These are phyloP conservation scores for Craterocephalus amniculus DNA, from an alignment of 2,797 vertebrate species.

Conservation along the genomic window DNA sequence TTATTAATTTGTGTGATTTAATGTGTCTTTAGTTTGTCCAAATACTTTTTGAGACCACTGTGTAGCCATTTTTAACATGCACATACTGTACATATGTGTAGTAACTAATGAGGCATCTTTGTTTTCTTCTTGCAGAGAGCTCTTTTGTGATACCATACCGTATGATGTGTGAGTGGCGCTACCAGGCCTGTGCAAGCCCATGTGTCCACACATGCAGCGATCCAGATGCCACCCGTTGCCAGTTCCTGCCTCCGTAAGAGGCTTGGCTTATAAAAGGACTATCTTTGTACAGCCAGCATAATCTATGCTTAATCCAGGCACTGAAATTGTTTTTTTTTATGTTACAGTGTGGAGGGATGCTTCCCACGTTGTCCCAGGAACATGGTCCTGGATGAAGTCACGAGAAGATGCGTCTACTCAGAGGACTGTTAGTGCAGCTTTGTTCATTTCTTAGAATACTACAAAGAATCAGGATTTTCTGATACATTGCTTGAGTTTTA, in stretches of 20 bases:
- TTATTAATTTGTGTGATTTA: not conserved
- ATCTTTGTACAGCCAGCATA: not conserved
- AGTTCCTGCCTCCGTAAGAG: constrained; percentile 93
- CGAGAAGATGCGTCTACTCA: constrained; percentile 93
- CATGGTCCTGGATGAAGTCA: constrained; percentile 97
- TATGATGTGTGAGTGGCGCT: constrained; percentile 97
- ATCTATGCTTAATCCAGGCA: not conserved
- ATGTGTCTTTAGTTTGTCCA: not conserved
- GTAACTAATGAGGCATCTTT: constrained; percentile 9
- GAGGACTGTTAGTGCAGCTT: constrained; percentile 91
- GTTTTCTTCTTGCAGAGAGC: constrained; percentile 84
- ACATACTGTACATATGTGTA: not conserved
- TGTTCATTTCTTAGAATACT: constrained; percentile 2
- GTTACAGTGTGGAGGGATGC: constrained; percentile 93
- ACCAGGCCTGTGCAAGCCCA: constrained; percentile 90
- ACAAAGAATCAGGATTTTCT: not conserved
- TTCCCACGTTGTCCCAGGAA: constrained; percentile 93
- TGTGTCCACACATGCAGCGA: constrained; percentile 94
- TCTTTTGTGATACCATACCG: constrained; percentile 92
- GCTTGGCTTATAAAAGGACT: constrained; percentile 17
- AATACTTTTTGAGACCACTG: constrained; percentile 8
- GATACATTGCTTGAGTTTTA: not conserved
- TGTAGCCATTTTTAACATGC: not conserved
- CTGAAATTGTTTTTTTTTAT: constrained; percentile 46
- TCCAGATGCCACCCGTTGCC: constrained; percentile 89